A percentile compares a stretch with the other conserved stretches of the same genome.
phyloP scores from a whole-genome alignment of 2,113 vertebrate genomes.

The Ciconia maguari region DNA sequence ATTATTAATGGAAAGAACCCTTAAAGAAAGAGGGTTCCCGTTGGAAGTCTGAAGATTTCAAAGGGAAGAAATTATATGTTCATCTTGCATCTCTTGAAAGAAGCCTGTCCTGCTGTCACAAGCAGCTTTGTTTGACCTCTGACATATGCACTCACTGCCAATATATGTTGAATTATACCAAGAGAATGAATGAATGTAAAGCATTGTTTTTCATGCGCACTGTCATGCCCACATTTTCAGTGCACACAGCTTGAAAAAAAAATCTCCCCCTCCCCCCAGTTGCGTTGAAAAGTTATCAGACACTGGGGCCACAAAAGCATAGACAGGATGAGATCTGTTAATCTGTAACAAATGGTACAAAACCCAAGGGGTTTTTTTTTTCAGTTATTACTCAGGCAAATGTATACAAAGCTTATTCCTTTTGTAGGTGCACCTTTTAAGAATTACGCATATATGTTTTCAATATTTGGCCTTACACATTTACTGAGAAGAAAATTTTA shows the following conservation, averaged over 20 bases:
- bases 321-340: background rate
- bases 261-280: accelerated
- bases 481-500: background rate
- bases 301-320: background rate
- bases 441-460: background rate
- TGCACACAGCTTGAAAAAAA: background rate
- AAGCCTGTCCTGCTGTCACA: background rate
- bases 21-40: too few relatives aligned
- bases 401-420: background rate
- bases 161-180: background rate
- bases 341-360: background rate
- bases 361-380: background rate
- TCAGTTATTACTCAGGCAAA: background rate
- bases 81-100: background rate
- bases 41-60: background rate
- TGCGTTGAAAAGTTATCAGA: background rate
- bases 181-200: background rate
- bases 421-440: background rate
- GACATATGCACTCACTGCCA: background rate
- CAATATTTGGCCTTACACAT: background rate
- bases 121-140: background rate
- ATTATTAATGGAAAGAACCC: background rate
- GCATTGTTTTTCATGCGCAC: background rate
- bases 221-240: background rate
- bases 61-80: background rate